Conservation (phyloP, 2,797 vertebrate genomes). For the Euthynnus affinis region DNA sequence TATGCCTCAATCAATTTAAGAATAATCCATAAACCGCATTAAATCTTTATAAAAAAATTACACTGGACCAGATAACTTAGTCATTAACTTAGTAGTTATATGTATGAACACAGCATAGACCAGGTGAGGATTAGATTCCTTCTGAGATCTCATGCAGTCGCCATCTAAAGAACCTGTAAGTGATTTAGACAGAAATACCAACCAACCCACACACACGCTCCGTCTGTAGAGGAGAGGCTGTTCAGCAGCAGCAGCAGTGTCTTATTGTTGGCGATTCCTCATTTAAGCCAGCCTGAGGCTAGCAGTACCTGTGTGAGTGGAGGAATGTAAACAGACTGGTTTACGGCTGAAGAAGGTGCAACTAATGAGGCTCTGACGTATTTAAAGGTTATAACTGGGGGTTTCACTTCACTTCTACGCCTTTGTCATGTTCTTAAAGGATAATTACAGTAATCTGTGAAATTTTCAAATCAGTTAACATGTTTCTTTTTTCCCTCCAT, state of each 20-base stretch:
- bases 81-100: too few species aligned
- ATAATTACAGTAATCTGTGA: background rate
- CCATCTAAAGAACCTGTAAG: background rate
- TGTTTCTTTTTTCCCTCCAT: background rate
- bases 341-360: conserved; percentile 21
- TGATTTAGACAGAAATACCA: conserved; percentile 10
- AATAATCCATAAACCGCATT: background rate
- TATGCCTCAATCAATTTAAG: background rate
- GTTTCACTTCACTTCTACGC: too few species aligned
- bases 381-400: background rate
- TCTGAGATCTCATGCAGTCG: background rate
- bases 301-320: background rate
- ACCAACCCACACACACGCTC: background rate
- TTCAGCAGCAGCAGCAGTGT: background rate
- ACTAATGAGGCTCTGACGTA: background rate
- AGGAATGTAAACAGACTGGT: conserved; percentile 50
- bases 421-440: too few species aligned
- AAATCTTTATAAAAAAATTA: background rate
- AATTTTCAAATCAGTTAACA: background rate
- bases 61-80: background rate
- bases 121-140: background rate
- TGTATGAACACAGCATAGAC: background rate
- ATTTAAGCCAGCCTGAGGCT: conserved; percentile 20
- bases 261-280: conserved; percentile 7
- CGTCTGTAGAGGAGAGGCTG: background rate